Percentiles rank a stretch among this genome's conserved stretches.
phyloP scores from a whole-genome alignment of 2,113 vertebrate species.

The Pelmatolapia mariae region DNA sequence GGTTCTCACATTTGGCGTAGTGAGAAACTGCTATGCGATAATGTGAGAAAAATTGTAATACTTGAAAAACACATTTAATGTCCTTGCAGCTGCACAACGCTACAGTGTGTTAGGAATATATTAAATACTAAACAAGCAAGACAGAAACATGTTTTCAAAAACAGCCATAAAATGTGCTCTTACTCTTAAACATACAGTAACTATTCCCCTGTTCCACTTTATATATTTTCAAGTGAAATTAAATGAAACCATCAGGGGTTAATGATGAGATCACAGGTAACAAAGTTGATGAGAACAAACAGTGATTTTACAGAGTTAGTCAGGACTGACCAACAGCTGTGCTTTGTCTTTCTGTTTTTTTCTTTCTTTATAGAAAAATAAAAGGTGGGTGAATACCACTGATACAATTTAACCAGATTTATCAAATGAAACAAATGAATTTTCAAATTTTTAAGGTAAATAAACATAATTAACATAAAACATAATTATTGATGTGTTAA shows the following conservation, averaged over 20 bases:
- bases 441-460: too few species aligned
- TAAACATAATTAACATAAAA: neutral
- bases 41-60: neutral
- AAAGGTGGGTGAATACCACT: neutral
- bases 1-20: fast-evolving
- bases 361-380: neutral
- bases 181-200: too few species aligned
- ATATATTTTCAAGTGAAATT: neutral
- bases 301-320: neutral
- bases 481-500: neutral
- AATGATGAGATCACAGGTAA: neutral
- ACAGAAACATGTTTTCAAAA: too few species aligned
- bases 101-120: neutral
- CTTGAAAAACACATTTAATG: neutral
- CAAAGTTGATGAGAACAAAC: fast-evolving
- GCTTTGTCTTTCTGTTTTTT: fast-evolving
- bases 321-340: neutral
- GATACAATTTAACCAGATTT: neutral
- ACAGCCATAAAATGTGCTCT: too few species aligned
- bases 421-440: neutral
- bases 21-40: neutral
- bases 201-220: too few species aligned
- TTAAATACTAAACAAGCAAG: too few species aligned
- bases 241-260: neutral
- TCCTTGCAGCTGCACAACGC: neutral